Conservation (phyloP, 2,888 invertebrate genomes). For the Mayetiola destructor region DNA sequence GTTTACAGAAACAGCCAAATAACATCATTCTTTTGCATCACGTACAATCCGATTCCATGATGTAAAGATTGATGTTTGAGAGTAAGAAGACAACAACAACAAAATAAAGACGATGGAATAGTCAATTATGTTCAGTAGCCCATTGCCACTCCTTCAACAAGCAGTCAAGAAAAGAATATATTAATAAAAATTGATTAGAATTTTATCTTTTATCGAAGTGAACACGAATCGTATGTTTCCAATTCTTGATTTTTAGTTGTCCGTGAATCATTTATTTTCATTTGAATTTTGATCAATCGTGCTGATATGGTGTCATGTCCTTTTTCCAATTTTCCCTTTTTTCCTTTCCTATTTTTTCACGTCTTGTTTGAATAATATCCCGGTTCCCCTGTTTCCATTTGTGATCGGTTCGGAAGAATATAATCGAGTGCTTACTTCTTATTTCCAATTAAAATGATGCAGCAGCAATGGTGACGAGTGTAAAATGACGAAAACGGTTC, state of each 20-base stretch:
- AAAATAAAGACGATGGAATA: too few relatives aligned
- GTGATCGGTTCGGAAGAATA: too few relatives aligned
- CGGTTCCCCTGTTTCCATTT: too few relatives aligned
- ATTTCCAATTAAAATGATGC: not conserved
- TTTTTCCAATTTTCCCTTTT: too few relatives aligned
- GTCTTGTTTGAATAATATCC: too few relatives aligned
- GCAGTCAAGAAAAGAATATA: not conserved
- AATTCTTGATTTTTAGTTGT: not conserved
- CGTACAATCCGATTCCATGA: not conserved
- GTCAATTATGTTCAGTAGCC: too few relatives aligned
- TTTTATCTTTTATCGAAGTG: not conserved
- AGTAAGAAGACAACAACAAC: too few relatives aligned
- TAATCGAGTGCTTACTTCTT: not conserved
- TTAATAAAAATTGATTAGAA: slow-evolving; percentile 7
- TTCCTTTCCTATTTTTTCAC: too few relatives aligned
- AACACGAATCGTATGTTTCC: not conserved
- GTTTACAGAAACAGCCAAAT: not conserved
- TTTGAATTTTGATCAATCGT: slow-evolving; percentile 3
- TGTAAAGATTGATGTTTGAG: not conserved
- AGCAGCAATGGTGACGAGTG: not conserved
- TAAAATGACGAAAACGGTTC: not conserved
- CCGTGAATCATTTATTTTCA: slow-evolving; percentile 10
- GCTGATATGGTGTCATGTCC: too few relatives aligned
- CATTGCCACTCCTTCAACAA: too few relatives aligned
- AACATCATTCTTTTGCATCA: too few relatives aligned